Conservation (phyloP, 1,140 invertebrate species). For the Catajapyx aquilonaris region DNA sequence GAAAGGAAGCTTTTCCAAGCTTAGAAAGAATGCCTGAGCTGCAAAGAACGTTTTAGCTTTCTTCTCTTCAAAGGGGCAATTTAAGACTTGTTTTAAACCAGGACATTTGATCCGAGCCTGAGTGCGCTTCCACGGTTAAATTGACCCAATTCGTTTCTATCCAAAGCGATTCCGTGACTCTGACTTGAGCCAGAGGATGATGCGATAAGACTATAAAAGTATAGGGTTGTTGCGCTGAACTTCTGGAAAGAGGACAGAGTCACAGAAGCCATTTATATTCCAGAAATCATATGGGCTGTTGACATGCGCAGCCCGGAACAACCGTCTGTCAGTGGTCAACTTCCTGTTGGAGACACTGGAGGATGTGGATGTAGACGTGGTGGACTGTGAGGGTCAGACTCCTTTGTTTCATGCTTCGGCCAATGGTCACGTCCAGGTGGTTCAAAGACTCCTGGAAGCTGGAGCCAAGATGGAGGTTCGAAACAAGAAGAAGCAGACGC, state of each 20-base stretch:
- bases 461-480: constrained; percentile 31
- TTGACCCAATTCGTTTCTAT: no score
- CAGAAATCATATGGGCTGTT: constrained; percentile 45
- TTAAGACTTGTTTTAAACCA: no score
- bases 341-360: constrained; percentile 35
- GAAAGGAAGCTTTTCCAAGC: no score
- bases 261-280: no score
- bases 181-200: no score
- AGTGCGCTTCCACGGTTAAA: no score
- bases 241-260: no score
- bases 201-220: background rate
- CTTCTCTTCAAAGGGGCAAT: no score
- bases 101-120: no score
- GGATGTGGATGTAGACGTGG: constrained; percentile 32
- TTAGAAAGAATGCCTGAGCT: no score
- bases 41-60: no score
- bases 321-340: constrained; percentile 34
- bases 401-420: constrained; percentile 25
- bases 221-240: background rate
- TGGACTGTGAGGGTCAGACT: constrained; percentile 26
- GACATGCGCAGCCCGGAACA: constrained; percentile 43
- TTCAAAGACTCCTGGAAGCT: constrained; percentile 34
- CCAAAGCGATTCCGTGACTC: no score
- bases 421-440: constrained; percentile 26
- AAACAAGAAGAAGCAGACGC: constrained; percentile 37